Conservation (phyloP, 37 sponge, comb jelly and placozoan genomes). For the Theonella swinhoei region DNA sequence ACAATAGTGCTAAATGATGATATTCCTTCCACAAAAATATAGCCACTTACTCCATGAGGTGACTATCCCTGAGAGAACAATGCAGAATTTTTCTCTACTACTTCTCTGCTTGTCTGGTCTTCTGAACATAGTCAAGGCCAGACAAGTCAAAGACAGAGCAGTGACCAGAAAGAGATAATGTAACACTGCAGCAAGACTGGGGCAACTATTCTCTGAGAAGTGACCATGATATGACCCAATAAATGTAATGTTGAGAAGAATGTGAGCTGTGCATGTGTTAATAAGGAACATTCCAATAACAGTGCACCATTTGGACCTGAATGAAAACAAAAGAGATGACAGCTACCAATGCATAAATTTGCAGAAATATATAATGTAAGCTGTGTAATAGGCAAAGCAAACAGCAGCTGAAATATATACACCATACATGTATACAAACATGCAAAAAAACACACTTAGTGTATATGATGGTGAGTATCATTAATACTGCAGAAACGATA, state of each 20-base stretch:
- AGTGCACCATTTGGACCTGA: background rate
- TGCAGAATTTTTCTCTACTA: background rate
- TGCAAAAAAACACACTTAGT: no score
- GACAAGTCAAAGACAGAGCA: background rate
- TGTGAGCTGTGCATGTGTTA: slow-evolving; percentile 13
- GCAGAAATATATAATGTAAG: no score
- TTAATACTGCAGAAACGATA: slow-evolving; percentile 3
- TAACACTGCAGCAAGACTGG: background rate
- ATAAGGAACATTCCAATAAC: slow-evolving; percentile 20
- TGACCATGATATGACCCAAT: background rate
- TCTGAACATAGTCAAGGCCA: slow-evolving; percentile 1
- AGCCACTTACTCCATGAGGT: slow-evolving; percentile 29
- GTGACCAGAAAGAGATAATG: slow-evolving; percentile 23
- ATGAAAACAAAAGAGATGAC: no score
- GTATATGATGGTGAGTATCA: slow-evolving; percentile 8
- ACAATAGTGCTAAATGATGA: no score
- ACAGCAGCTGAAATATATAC: no score
- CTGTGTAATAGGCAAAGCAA: no score
- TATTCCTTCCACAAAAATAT: background rate
- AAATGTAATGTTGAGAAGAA: slow-evolving; percentile 10
- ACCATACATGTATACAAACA: no score
- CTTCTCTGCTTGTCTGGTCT: background rate
- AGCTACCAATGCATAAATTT: no score
- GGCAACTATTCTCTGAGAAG: background rate
- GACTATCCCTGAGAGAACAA: background rate